Evolutionary conservation across 2,888 invertebrate genomes (phyloP).

Genomic region (Meteorus cinctellus): DNA sequence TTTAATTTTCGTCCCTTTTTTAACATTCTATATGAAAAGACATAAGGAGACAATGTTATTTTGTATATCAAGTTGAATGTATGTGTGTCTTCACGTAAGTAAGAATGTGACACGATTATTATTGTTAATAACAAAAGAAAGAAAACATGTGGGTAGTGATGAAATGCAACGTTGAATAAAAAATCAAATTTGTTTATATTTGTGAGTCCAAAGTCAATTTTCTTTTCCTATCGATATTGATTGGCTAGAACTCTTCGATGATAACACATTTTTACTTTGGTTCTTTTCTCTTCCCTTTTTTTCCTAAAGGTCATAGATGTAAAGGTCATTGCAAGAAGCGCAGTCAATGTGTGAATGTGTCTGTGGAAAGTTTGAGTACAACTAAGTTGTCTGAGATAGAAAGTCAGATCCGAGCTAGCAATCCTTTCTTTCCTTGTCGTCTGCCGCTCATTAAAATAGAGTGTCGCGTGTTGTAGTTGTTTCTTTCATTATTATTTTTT

Average conservation of each 20-base stretch:
- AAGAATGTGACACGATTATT: slow-evolving; percentile 29
- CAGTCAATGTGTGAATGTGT: not conserved
- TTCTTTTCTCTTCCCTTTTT: not conserved
- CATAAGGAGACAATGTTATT: slow-evolving; percentile 41
- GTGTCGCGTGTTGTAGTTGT: not conserved
- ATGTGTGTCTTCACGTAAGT: slow-evolving; percentile 8
- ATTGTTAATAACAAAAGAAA: slow-evolving; percentile 34
- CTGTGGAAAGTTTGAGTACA: slow-evolving; percentile 26
- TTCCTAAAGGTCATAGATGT: slow-evolving; percentile 10
- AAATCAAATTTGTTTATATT: slow-evolving; percentile 45
- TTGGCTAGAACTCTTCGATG: not conserved
- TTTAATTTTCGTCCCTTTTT: not conserved
- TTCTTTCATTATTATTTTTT: slow-evolving; percentile 16
- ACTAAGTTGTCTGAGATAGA: slow-evolving; percentile 33
- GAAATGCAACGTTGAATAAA: slow-evolving; percentile 54
- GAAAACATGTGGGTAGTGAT: slow-evolving; percentile 36
- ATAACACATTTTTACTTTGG: not conserved
- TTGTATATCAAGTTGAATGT: slow-evolving; percentile 34
- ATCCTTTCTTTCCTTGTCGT: slow-evolving; percentile 19
- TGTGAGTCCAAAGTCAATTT: slow-evolving; percentile 15
- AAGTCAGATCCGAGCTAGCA: slow-evolving; percentile 28
- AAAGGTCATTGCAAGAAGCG: slow-evolving; percentile 30
- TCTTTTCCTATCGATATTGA: not conserved
- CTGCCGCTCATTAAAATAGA: slow-evolving; percentile 30
- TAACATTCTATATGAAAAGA: slow-evolving; percentile 39